Evolutionary conservation across 2,797 vertebrate genomes (phyloP), one percentile per base, ranked within the genome.

Genomic region (Chrosomus eos): DNA sequence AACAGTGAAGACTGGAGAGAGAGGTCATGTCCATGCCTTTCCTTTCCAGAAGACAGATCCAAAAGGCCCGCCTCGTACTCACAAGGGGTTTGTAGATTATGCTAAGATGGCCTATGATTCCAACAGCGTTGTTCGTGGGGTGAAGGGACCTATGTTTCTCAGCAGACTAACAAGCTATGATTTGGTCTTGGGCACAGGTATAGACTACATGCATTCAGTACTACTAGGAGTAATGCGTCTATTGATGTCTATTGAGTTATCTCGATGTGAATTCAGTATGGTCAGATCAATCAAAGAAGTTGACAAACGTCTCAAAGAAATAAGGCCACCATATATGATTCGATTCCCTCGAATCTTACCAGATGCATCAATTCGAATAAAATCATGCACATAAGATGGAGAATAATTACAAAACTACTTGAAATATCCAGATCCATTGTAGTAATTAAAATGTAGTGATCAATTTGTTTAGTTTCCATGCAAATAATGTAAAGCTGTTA

Each of bases 11-110:
- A 88, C 89, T 71, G 80, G 82, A 62, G 74, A 73, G 33, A 85
- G 72, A 68, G 82, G 88, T 7, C 89, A 88, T 83, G 75, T 86
- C 18, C 84, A 90, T 88, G 84, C 86, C 5, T 90, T 90, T 79
- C 87, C 87, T 7, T 88, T 74, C n/a, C 89, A 86, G 43, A 2
- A 31, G 18, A 3, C 7, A 60, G 72, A 85, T 67, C 87, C 87
- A 83, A 87, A 88, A 85, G 84, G 82, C 28, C 86, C 86, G 0
- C 70, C 55, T 68, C 77, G 33, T n/a, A 36, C 16, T 36, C 66
- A 38, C 66, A 67, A 67, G 66, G 66, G 51, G 40, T 85, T 83
- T 33, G 48, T 85, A 18, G 55, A 76, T 83, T 23, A 80, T 64
- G 85, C 80, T 23, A 80, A 70, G 38, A 66, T 66, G 40, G 26